A percentile compares a stretch with the other conserved stretches of the same genome.
phyloP scores from a whole-genome alignment of 2,113 vertebrate genomes.

The Leucoraja erinaceus region DNA sequence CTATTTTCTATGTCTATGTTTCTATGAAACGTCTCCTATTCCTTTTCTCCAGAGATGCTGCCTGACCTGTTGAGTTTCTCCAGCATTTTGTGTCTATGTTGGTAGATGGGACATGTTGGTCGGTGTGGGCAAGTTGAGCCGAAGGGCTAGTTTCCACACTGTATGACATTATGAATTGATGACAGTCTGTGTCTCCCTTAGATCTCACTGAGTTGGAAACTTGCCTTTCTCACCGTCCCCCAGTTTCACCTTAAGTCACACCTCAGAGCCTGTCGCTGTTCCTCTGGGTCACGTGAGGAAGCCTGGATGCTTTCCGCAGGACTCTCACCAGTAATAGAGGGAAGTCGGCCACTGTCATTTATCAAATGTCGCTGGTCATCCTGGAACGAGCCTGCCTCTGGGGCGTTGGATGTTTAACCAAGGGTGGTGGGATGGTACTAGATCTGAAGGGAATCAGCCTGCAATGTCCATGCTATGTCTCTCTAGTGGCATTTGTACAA shows the following conservation, averaged over 20 bases:
- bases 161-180: too few relatives aligned
- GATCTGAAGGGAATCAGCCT: conserved; percentile 46
- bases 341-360: conserved; percentile 63
- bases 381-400: conserved; percentile 50
- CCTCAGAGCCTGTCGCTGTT: neutral
- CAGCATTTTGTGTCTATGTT: too few relatives aligned
- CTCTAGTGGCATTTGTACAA: conserved; percentile 68
- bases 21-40: too few relatives aligned
- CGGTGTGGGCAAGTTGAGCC: too few relatives aligned
- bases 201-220: conserved; percentile 44
- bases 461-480: conserved; percentile 64
- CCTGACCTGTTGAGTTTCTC: too few relatives aligned
- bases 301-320: conserved; percentile 57
- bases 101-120: too few relatives aligned
- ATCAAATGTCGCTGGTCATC: conserved; percentile 65
- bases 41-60: too few relatives aligned
- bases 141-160: too few relatives aligned
- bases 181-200: too few relatives aligned
- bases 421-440: neutral
- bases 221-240: conserved; percentile 42
- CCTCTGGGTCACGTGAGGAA: conserved; percentile 50
- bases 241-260: conserved; percentile 41
- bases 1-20: too few relatives aligned
- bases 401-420: conserved; percentile 57
- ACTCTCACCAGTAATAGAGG: conserved; percentile 57